phyloP scores from a whole-genome alignment of 2,888 invertebrate species.

The Campopleginae sp. region DNA sequence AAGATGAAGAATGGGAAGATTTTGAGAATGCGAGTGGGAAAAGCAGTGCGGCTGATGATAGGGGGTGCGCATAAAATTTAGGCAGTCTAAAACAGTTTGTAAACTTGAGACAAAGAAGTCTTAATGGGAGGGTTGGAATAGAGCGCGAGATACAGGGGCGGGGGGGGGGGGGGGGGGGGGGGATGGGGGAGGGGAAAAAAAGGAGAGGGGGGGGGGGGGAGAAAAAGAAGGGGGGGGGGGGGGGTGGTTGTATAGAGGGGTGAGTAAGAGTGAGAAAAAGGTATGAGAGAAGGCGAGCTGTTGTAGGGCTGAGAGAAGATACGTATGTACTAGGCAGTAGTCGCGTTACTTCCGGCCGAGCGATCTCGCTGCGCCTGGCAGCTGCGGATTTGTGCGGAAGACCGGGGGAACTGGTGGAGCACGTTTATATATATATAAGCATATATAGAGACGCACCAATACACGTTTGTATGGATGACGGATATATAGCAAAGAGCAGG shows the following conservation, averaged over 20 bases:
- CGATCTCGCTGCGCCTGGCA: constrained; percentile 83
- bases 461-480: not conserved
- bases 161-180: too few relatives aligned
- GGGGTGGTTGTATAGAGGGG: constrained; percentile 60
- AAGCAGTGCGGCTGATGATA: not conserved
- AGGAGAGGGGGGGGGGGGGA: constrained; percentile 49
- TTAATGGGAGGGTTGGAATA: constrained; percentile 19
- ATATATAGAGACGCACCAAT: not conserved
- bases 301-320: constrained; percentile 71
- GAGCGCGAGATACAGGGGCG: too few relatives aligned
- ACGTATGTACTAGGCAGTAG: constrained; percentile 83
- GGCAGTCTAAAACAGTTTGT: constrained; percentile 22
- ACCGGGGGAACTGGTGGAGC: constrained; percentile 59
- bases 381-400: constrained; percentile 82
- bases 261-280: constrained; percentile 59
- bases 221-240: constrained; percentile 69
- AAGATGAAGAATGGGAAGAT: not conserved
- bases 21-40: not conserved
- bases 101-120: constrained; percentile 40
- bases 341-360: constrained; percentile 84
- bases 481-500: constrained; percentile 65
- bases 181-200: too few relatives aligned
- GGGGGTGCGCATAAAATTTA: not conserved
- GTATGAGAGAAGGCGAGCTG: constrained; percentile 39
- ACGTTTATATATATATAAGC: constrained; percentile 54